Conservation (phyloP, 2,888 invertebrate genomes). For the Autographa gamma region DNA sequence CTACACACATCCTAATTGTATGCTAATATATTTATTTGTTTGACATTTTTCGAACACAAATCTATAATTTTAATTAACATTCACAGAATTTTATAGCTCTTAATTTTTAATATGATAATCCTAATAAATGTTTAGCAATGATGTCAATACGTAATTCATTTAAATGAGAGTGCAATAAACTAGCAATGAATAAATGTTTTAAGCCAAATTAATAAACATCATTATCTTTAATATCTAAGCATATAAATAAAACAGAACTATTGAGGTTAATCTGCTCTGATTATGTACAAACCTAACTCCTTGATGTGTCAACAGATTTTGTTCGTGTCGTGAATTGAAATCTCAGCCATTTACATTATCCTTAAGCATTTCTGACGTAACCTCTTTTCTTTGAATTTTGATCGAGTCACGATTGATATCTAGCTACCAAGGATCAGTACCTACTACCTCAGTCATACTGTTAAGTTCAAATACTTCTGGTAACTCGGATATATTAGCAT, state of each 20-base stretch:
- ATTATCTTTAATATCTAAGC: not conserved
- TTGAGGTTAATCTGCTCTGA: not conserved
- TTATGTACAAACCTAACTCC: conserved; percentile 4
- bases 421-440: not conserved
- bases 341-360: conserved; percentile 1
- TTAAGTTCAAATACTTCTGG: not conserved
- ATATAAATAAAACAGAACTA: not conserved
- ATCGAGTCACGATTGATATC: not conserved
- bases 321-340: not conserved
- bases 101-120: conserved; percentile 5
- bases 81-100: conserved; percentile 28
- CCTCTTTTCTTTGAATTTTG: conserved; percentile 2
- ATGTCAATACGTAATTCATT: not conserved
- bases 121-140: not conserved
- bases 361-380: not conserved
- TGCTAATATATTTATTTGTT: conserved; percentile 40
- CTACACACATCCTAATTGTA: conserved; percentile 21
- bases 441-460: not conserved
- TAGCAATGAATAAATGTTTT: conserved; percentile 2
- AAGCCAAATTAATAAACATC: not conserved
- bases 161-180: not conserved
- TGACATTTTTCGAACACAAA: conserved; percentile 23
- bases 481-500: not conserved
- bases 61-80: conserved; percentile 47
- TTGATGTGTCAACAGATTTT: not conserved